Evolutionary conservation across 2,797 vertebrate genomes (phyloP).

Genomic region (Hipposideros larvatus): DNA sequence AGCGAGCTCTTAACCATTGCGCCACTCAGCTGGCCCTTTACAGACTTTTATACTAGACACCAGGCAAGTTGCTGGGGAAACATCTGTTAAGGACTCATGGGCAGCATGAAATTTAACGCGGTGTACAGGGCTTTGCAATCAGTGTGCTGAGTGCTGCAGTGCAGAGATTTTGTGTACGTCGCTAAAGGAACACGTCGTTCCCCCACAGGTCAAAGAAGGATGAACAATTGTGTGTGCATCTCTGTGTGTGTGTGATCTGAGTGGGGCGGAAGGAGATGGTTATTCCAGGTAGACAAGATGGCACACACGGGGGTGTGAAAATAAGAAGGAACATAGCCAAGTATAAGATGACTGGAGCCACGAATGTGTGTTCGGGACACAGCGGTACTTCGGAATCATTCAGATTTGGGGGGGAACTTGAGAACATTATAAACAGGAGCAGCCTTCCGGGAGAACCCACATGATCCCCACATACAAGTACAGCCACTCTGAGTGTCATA

Average conservation of each 20-base stretch:
- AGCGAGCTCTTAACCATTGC: too few relatives aligned
- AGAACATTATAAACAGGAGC: not conserved
- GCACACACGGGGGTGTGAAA: too few relatives aligned
- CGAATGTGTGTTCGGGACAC: fast-evolving
- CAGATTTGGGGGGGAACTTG: not conserved
- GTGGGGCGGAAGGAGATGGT: too few relatives aligned
- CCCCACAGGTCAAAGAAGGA: not conserved
- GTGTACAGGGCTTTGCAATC: too few relatives aligned
- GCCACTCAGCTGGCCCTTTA: too few relatives aligned
- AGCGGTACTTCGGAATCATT: not conserved
- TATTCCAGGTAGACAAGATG: not conserved
- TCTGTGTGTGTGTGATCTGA: too few relatives aligned
- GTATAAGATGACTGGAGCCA: not conserved
- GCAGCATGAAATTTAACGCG: fast-evolving
- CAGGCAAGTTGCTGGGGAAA: not conserved
- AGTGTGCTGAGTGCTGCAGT: fast-evolving
- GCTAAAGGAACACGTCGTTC: not conserved
- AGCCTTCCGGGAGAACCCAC: not conserved
- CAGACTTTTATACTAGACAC: too few relatives aligned
- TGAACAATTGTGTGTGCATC: too few relatives aligned
- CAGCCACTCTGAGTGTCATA: too few relatives aligned
- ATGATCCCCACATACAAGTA: too few relatives aligned
- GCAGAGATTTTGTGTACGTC: not conserved
- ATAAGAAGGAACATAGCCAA: too few relatives aligned
- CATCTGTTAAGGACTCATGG: not conserved